Evolutionary conservation across 2,797 vertebrate genomes (phyloP), one percentile per base, ranked within the genome.

Genomic region (Dryobates pubescens): DNA sequence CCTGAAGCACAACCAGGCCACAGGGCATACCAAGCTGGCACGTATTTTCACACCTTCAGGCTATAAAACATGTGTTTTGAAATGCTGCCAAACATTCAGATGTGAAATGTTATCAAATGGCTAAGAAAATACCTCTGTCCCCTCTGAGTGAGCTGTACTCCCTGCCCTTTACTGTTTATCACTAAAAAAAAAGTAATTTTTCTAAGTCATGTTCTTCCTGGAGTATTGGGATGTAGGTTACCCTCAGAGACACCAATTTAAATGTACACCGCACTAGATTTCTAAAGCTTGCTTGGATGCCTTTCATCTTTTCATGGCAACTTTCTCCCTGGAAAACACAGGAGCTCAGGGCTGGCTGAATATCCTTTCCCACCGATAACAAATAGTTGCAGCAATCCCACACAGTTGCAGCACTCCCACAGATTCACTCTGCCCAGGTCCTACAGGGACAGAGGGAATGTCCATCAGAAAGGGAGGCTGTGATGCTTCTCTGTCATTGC

Each of bases 351-450:
- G 17, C 49, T 86, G 80, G 82, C 34, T 79, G 49, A 75, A 12
- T 15, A 5, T 23, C 29, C 54, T 6, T 45, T 58, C 26, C 24
- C 70, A 87, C 26, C 0, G 3, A 29, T 5, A 58, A n/a, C n/a
- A n/a, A 34, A 1, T 0, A 8, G 70, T 51, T 36, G 32, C 0
- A 1, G 24, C 45, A 36, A 41, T 29, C 49, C 49, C 38, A 0
- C 0, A 9, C 49, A n/a, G n/a, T n/a, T 32, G 54, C 36, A 36
- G n/a, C n/a, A n/a, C n/a, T n/a, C n/a, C n/a, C n/a, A n/a, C n/a
- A 36, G 9, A 36, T 17, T 29, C 13, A 49, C 22, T 24, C 34
- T 81, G 56, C 34, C 45, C 78, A 41, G 34, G 34, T 65, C 32
- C 65, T 41, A 6, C 4, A 4, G 79, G 58, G 34, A 72, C 56